Evolutionary conservation across 2,113 vertebrate species (phyloP).

Genomic region (Neomonachus schauinslandi): DNA sequence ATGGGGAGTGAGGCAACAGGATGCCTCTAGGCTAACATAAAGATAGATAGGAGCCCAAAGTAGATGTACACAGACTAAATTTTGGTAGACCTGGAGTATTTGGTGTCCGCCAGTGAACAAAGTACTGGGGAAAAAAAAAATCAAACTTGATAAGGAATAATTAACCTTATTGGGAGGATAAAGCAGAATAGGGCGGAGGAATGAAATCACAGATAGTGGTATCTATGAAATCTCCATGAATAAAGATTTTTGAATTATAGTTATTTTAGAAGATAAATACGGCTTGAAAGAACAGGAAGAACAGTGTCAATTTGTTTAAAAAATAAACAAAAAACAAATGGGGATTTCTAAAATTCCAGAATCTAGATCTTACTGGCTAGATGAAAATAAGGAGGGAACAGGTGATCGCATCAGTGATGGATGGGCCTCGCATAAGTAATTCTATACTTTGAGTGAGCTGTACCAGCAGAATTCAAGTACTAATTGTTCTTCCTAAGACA

Average conservation of each 20-base stretch:
- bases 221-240: neutral
- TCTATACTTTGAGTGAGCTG: conserved; percentile 36
- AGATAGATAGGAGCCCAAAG: neutral
- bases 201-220: conserved; percentile 7
- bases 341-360: conserved; percentile 59
- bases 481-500: conserved; percentile 1
- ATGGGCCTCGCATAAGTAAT: neutral
- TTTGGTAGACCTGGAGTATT: neutral
- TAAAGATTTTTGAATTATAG: neutral
- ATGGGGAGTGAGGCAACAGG: neutral
- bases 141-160: neutral
- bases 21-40: neutral
- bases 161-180: neutral
- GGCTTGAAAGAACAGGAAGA: conserved; percentile 60
- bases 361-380: neutral
- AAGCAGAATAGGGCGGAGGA: neutral
- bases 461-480: neutral
- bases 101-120: neutral
- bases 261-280: conserved; percentile 45
- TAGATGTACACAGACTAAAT: neutral
- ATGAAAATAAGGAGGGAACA: conserved; percentile 55
- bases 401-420: conserved; percentile 41
- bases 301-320: neutral
- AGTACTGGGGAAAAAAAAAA: neutral
- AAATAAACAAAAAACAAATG: neutral